Evolutionary conservation across 2,797 vertebrate species (phyloP).

Genomic region (Melopsittacus undulatus): DNA sequence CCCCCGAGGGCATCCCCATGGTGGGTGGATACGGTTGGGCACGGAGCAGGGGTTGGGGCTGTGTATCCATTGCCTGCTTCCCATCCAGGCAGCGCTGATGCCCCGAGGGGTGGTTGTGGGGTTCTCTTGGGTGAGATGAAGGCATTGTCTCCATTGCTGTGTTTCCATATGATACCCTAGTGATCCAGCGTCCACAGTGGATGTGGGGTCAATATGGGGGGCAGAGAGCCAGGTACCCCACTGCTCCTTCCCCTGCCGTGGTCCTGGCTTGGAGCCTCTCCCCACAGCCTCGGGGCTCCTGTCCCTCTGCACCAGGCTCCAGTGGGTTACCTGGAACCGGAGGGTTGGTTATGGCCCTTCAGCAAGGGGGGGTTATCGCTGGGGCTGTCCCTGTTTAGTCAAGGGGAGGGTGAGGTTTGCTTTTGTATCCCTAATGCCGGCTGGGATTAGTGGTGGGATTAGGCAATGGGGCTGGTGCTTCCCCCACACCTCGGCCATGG

Average conservation of each 20-base stretch:
- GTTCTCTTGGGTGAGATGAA: not conserved
- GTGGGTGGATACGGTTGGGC: fast-evolving
- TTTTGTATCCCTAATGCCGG: fast-evolving
- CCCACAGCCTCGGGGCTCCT: fast-evolving
- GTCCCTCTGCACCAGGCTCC: fast-evolving
- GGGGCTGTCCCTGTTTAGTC: fast-evolving
- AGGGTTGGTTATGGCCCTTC: not conserved
- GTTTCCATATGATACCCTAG: not conserved
- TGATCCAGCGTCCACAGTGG: fast-evolving
- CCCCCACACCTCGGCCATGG: not conserved
- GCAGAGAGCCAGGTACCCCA: fast-evolving
- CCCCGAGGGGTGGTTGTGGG: not conserved
- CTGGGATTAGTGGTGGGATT: not conserved
- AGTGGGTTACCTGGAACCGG: not conserved
- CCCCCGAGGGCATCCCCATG: fast-evolving
- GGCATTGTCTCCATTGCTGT: fast-evolving
- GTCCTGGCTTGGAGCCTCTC: fast-evolving
- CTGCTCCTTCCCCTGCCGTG: not conserved
- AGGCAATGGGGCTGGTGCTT: not conserved
- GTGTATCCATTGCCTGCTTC: fast-evolving
- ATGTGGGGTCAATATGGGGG: not conserved
- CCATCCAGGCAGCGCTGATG: fast-evolving
- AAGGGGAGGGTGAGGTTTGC: not conserved
- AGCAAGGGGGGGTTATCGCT: not conserved
- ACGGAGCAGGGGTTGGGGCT: not conserved